Base-by-base conservation (phyloP, 2,888 invertebrate species). In the Cerastoderma edule region DNA sequence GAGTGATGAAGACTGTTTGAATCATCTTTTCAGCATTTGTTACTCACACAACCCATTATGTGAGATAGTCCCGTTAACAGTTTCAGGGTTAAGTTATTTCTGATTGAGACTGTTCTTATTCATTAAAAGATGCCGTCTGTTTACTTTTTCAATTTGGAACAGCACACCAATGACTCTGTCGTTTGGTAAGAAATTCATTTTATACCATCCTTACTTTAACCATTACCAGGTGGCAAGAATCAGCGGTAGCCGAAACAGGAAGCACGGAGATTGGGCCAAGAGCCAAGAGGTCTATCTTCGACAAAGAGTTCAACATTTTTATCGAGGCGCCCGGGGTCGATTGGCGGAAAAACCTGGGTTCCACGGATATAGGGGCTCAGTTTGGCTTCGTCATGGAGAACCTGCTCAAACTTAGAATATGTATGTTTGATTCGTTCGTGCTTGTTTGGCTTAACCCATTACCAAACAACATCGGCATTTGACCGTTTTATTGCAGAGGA, bases 381-480 rank as follows among this genome's bases (percentile, higher is more conserved):
- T 88, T 89, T 68, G 89, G 88, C 10, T 30, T 88, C 13, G 78
- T 84, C 22, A 83, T 87, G 73, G 78, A 84, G 30, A 89, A 89
- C 66, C 68, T 81, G 19, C 72, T 89, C 30, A 84, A 87, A 30
- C 65, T 87, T 4, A 72, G 78, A 44, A 79, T 87, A 60, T 80
- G 88, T 88, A 75, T 60, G 72, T 48, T 39, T n/a, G n/a, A n/a
- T n/a, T n/a, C n/a, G n/a, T n/a, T n/a, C n/a, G n/a, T n/a, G n/a
- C n/a, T n/a, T n/a, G n/a, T n/a, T n/a, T n/a, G n/a, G n/a, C n/a
- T n/a, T n/a, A n/a, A n/a, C n/a, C n/a, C n/a, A n/a, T n/a, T n/a
- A n/a, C n/a, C n/a, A n/a, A n/a, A n/a, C n/a, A n/a, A n/a, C n/a
- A n/a, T n/a, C n/a, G n/a, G n/a, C n/a, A n/a, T n/a, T n/a, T n/a